Evolutionary conservation across 2,888 invertebrate genomes (phyloP), one percentile per base, ranked within the genome.

Genomic region (Lasioglossum villosulum): DNA sequence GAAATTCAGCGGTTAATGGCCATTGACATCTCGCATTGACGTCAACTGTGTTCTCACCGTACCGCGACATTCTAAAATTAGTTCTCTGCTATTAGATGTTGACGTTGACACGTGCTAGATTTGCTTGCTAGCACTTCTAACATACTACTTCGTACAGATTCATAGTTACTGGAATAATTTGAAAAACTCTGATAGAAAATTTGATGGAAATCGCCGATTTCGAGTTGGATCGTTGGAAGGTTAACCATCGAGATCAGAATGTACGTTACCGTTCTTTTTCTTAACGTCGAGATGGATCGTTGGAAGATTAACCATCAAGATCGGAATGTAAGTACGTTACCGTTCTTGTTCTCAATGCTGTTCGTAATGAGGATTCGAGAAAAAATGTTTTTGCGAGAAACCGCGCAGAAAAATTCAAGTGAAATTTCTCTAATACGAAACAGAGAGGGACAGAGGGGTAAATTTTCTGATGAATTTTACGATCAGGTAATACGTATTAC

Each of bases 401-500:
- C 48, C 48, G 19, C 19, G 19, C 19, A 48, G 19, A 48, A 23
- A 19, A 48, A 23, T 48, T 5, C 19, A 23, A 52, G 52, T 8
- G 52, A 52, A 52, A 23, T 52, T 23, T 59, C 16, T 59, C 27
- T 30, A 59, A 59, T 30, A 59, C 16, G 59, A 59, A 16, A 16
- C 5, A 59, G 59, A 27, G 14, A 6, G 27, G 5, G 27, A 10
- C 2, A 23, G 48, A 23, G 48, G 0, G 23, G n/a, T 56, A 10
- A n/a, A n/a, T 56, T 56, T n/a, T 12, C n/a, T n/a, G 12, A 23
- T 52, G 23, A 23, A 8, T 52, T 23, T 10, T 23, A 19, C 1
- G 4, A 37, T 37, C 12, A 8, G 8, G 39, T 23, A 48, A n/a
- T 42, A n/a, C n/a, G n/a, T n/a, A 6, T 81, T 89, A 97, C 92